Evolutionary conservation across 2,888 invertebrate species (phyloP), one percentile per base, ranked within the genome.

Genomic region (Plemyria rubiginata): DNA sequence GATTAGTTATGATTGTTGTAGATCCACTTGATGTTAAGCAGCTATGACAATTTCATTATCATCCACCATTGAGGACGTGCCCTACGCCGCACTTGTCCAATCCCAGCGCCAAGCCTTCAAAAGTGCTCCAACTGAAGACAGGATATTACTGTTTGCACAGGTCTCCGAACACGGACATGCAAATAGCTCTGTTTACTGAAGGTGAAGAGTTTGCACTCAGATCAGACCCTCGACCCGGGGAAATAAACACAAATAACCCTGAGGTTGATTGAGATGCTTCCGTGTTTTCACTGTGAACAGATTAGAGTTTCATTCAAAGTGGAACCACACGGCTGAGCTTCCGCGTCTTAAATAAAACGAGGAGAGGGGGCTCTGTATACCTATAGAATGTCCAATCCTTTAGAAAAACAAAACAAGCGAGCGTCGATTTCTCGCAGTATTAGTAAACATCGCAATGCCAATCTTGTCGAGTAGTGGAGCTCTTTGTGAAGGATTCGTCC

Each of bases 101-200:
- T 57, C 54, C 54, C 46, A n/a, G 63, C 38, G 56, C 59, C 45
- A 50, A 54, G 64, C 56, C 65, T 60, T 68, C 65, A 76, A 73
- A 77, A 81, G 76, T 73, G 75, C 73, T 68, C 65, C 64, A 62
- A 73, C 76, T 75, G 68, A 77, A 76, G 74, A 74, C 72, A 73
- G 81, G 80, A 85, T 86, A 86, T 87, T 85, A 79, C 77, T 86
- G 78, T 88, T 88, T 82, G 79, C 80, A 72, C 67, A 85, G 86
- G 82, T 76, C 82, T 77, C 78, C 60, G 80, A 80, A 76, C 76
- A 72, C 70, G 73, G 77, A 62, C 76, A 78, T 67, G 80, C 79
- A 88, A 87, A 87, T 81, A 87, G 62, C 60, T 58, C 48, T 86
- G 79, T 87, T 84, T 85, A 76, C 75, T 36, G 65, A 81, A 78